phyloP scores from a whole-genome alignment of 1,140 invertebrate genomes.

The Neomicropteryx cornuta region DNA sequence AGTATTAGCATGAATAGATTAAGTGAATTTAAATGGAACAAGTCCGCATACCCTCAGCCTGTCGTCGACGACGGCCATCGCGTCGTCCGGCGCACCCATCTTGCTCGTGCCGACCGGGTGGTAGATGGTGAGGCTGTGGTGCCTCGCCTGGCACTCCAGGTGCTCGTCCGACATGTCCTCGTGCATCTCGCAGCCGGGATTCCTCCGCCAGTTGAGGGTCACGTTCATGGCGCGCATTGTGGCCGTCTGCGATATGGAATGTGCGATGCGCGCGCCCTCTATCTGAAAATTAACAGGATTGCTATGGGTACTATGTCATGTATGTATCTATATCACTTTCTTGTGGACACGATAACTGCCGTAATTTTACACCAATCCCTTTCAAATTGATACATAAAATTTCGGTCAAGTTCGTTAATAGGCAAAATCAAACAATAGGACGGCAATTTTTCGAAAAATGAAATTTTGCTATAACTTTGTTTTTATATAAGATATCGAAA shows the following conservation, averaged over 20 bases:
- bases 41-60: constrained; percentile 33
- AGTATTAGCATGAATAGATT: no score
- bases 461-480: no score
- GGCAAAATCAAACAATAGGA: no score
- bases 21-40: no score
- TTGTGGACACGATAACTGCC: no score
- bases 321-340: no score
- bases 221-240: constrained; percentile 52
- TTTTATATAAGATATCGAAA: no score
- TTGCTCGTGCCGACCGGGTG: constrained; percentile 46
- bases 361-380: no score
- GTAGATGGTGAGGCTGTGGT: constrained; percentile 35
- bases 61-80: constrained; percentile 44
- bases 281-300: constrained; percentile 39
- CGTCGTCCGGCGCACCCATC: constrained; percentile 44
- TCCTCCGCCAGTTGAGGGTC: constrained; percentile 45
- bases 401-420: no score
- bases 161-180: constrained; percentile 51
- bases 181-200: constrained; percentile 45
- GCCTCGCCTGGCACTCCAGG: constrained; percentile 33
- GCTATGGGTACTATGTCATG: background rate
- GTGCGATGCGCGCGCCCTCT: constrained; percentile 59
- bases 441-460: no score
- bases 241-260: constrained; percentile 48
- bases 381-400: no score